Base-by-base conservation (phyloP, 2,797 vertebrate genomes). In the Luscinia megarhynchos region DNA sequence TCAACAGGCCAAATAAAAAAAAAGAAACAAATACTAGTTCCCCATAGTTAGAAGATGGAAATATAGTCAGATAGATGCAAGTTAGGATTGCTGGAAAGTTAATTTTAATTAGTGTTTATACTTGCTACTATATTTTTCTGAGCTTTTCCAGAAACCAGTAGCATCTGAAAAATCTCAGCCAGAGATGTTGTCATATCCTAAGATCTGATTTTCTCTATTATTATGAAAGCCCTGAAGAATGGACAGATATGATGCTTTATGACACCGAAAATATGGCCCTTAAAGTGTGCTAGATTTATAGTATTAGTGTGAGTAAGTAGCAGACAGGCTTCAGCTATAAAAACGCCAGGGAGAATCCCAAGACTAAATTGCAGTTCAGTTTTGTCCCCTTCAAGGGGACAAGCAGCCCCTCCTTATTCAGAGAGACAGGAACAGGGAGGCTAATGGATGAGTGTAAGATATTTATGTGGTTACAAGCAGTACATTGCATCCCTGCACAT, bases 391-490 rank as follows among this genome's bases (percentile, higher is more conserved):
- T 92, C n/a, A 81, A 81, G 87, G 62, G 89, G 76, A 94, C 58
- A 59, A 91, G 82, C 58, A 88, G 29, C 29, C 36, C 50, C 62
- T 90, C 26, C 58, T 95, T 85, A 83, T 83, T 80, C 69, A 78
- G 51, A 57, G n/a, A 85, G 73, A 84, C 1, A 14, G 75, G 43
- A 81, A 79, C 83, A 73, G 22, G 41, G 62, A 87, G 41, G 85
- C 77, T 94, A 90, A 95, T 76, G 88, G 90, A 91, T 87, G 76
- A 48, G 38, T 76, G 43, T 89, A 57, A 91, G 93, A 81, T 93
- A 94, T 95, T 95, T 94, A 92, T 91, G 87, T 87, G 76, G 40
- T 91, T 94, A 90, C 87, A 89, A 79, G 86, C 70, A 87, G 41
- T 83, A 46, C 73, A 77, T 68, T 80, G 75, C 79, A 77, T 74